These are phyloP conservation scores for Gryon sp. DNA, from an alignment of 1,140 invertebrate species.

Conservation along the genomic window DNA sequence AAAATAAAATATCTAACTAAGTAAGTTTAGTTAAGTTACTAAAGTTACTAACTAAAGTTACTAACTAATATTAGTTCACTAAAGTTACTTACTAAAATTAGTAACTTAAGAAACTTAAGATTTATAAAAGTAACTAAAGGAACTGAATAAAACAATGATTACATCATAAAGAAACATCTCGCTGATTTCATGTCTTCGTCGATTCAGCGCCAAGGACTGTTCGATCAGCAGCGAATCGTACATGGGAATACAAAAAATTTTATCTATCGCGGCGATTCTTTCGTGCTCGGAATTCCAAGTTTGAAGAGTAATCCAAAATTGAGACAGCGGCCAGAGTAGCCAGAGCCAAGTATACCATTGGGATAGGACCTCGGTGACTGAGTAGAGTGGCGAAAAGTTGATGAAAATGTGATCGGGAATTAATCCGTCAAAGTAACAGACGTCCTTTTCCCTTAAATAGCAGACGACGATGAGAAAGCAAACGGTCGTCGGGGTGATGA, in stretches of 20 bases:
- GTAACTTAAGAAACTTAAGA: no score
- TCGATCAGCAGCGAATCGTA: conserved; percentile 91
- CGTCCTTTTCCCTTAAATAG: conserved; percentile 81
- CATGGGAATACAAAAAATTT: conserved; percentile 90
- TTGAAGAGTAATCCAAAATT: conserved; percentile 90
- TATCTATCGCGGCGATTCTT: conserved; percentile 88
- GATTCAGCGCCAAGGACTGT: conserved; percentile 91
- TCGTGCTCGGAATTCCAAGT: conserved; percentile 90
- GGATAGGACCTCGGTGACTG: conserved; percentile 80
- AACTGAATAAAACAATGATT: conserved; percentile 5
- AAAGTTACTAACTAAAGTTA: no score
- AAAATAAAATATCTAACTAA: no score
- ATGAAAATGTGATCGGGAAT: conserved; percentile 86
- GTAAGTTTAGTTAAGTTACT: no score
- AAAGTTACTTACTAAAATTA: no score
- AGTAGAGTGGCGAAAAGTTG: conserved; percentile 80
- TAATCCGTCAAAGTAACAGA: conserved; percentile 82
- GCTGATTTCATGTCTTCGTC: conserved; percentile 86
- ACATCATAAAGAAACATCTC: conserved; percentile 68
- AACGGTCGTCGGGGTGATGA: conserved; percentile 85
- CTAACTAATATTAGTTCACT: no score
- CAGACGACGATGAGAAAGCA: conserved; percentile 83
- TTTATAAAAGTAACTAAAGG: no score
- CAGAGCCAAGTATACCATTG: conserved; percentile 86
- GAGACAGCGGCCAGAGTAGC: conserved; percentile 87